phyloP scores from a whole-genome alignment of 2,797 vertebrate genomes.

The Acrocephalus scirpaceus region DNA sequence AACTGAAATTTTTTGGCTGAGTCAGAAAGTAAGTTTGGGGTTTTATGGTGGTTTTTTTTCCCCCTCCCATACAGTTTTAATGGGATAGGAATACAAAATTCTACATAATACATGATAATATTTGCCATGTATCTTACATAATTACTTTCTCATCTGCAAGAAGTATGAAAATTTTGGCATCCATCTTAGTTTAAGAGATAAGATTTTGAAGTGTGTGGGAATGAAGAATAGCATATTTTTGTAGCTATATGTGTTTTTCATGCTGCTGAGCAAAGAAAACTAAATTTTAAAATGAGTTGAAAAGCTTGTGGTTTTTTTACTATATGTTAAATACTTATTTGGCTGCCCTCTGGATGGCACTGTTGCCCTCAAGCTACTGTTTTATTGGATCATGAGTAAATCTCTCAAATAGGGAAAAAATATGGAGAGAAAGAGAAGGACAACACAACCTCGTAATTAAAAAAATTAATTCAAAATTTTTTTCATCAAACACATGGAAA shows the following conservation, averaged over 20 bases:
- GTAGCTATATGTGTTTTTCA: not conserved
- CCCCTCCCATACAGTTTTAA: not conserved
- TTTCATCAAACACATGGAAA: not conserved
- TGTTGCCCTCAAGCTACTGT: not conserved
- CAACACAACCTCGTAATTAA: not conserved
- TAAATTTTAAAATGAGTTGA: not conserved
- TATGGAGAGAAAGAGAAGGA: not conserved
- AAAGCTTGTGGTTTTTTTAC: accelerated
- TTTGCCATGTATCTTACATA: accelerated
- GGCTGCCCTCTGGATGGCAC: not conserved
- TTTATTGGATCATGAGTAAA: not conserved
- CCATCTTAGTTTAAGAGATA: not conserved
- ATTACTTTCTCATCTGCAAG: not conserved
- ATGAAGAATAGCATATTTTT: not conserved
- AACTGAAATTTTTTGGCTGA: not conserved
- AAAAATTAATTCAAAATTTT: not conserved
- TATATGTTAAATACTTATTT: not conserved
- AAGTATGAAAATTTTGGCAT: not conserved
- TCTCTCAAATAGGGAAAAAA: not conserved
- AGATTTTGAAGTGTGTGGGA: not conserved
- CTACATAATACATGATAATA: not conserved
- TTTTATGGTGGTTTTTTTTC: too few relatives aligned
- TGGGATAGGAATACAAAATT: not conserved
- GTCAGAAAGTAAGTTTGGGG: not conserved
- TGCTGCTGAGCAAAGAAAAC: not conserved